Conservation (phyloP, 1,140 invertebrate genomes). For the Acyrthosiphon pisum region DNA sequence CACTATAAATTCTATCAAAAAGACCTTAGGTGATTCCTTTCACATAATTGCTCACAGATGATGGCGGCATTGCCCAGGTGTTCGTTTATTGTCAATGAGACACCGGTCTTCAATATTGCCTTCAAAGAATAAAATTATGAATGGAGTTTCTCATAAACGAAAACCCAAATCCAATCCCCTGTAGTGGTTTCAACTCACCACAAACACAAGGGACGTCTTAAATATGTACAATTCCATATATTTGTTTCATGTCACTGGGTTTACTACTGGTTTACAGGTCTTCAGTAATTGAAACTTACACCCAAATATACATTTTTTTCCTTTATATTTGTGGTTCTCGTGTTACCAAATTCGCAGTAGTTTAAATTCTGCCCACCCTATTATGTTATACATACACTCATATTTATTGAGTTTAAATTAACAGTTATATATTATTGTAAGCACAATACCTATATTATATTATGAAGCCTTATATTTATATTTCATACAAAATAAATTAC, state of each 20-base stretch:
- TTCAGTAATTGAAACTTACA: background rate
- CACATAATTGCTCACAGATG: background rate
- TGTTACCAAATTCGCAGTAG: background rate
- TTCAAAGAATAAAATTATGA: background rate
- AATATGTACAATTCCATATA: background rate
- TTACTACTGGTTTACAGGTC: background rate
- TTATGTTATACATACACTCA: background rate
- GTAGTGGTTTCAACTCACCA: no score
- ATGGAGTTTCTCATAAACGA: background rate
- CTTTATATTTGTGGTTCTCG: background rate
- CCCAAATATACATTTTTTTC: no score
- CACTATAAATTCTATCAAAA: constrained; percentile 18
- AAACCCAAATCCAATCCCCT: background rate
- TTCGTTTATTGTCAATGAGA: constrained; percentile 5
- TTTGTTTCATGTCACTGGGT: constrained; percentile 24
- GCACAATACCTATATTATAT: background rate
- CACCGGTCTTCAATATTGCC: background rate
- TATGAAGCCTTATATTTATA: no score
- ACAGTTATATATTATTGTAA: background rate
- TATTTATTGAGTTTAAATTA: background rate
- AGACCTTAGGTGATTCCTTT: background rate
- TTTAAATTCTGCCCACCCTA: background rate
- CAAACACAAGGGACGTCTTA: background rate
- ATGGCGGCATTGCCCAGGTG: background rate
- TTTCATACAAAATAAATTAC: no score